Base-by-base conservation (phyloP, 2,113 vertebrate species). In the Terrapene triunguis region DNA sequence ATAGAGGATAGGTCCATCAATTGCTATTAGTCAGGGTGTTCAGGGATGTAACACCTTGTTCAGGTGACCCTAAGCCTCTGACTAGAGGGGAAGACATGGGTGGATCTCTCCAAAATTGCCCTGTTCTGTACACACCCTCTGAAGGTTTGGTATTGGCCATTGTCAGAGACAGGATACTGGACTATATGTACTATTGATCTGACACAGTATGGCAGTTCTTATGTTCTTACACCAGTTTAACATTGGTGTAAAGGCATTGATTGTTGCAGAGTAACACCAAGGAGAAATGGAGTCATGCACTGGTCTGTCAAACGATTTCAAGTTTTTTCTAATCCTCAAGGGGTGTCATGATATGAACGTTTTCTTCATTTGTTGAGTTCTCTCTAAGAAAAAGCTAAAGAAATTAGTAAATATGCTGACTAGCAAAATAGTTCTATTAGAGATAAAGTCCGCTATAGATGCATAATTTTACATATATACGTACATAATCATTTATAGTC, bases 331-430 rank as follows among this genome's bases (percentile, higher is more conserved):
- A 22, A 54, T 85, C 82, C 21, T 86, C 29, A 55, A 82, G 44
- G 1, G 2, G 25, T 84, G 87, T 59, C 4, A 1, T 47, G 84
- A 47, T 10, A 3, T 6, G 85, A 84, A 80, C 21, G 5, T 38
- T 48, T 82, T 92, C 84, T 57, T 32, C 1, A 50, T 32, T 38
- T 78, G 1, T 38, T 84, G 1, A 55, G 9, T 83, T 87, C 2
- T 42, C 89, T 89, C 83, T 50, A 94, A 85, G 86, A 87, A 85
- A 85, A 5, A 5, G 1, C 1, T 57, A 25, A 59, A 84, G 10
- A 89, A 93, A 80, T 84, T 96, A 92, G 1, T 5, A 89, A 93
- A 85, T 57, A 82, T 53, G 4, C 0, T 84, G 89, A 88, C 22
- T n/a, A 57, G 4, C 0, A 90, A 87, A 92, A 1, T 1, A 19